phyloP scores from a whole-genome alignment of 2,113 vertebrate species.

The Pipa parva region DNA sequence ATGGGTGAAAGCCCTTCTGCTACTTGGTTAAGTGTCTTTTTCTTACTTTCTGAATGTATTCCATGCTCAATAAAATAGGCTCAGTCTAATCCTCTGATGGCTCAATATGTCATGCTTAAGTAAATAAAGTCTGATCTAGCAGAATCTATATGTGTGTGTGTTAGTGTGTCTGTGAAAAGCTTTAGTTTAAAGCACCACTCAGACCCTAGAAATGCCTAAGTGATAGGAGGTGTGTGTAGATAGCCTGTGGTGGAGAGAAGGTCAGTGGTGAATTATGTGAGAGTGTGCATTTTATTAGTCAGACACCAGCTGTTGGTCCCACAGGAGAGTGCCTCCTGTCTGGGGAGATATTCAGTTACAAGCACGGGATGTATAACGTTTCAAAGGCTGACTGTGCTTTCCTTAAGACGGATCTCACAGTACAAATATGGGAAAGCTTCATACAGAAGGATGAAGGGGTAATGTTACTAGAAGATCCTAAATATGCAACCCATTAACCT shows the following conservation, averaged over 20 bases:
- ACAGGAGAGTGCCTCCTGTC: slow-evolving; percentile 35
- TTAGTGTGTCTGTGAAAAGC: slow-evolving; percentile 4
- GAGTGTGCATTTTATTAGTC: slow-evolving; percentile 41
- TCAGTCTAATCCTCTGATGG: not conserved
- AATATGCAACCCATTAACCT: slow-evolving; percentile 43
- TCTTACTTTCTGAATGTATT: too few relatives aligned
- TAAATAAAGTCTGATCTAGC: not conserved
- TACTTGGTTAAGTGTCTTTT: too few relatives aligned
- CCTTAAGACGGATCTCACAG: slow-evolving; percentile 30
- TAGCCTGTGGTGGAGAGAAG: slow-evolving; percentile 31
- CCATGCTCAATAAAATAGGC: not conserved
- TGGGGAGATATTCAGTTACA: slow-evolving; percentile 36
- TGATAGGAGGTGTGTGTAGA: slow-evolving; percentile 17
- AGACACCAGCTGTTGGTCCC: slow-evolving; percentile 39
- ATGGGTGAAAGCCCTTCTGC: too few relatives aligned
- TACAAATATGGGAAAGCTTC: slow-evolving; percentile 27
- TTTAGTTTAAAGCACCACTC: slow-evolving; percentile 13
- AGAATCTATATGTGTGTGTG: not conserved
- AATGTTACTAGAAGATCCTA: slow-evolving; percentile 25
- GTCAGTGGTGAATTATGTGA: slow-evolving; percentile 40
- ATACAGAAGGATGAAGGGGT: slow-evolving; percentile 23
- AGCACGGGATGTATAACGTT: slow-evolving; percentile 36
- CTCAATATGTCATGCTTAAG: not conserved
- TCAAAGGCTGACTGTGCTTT: slow-evolving; percentile 43
- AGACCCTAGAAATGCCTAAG: slow-evolving; percentile 14